Percentiles rank a stretch among this genome's conserved stretches.
Conservation (phyloP, 2,888 invertebrate genomes). For the Baronia brevicornis region DNA sequence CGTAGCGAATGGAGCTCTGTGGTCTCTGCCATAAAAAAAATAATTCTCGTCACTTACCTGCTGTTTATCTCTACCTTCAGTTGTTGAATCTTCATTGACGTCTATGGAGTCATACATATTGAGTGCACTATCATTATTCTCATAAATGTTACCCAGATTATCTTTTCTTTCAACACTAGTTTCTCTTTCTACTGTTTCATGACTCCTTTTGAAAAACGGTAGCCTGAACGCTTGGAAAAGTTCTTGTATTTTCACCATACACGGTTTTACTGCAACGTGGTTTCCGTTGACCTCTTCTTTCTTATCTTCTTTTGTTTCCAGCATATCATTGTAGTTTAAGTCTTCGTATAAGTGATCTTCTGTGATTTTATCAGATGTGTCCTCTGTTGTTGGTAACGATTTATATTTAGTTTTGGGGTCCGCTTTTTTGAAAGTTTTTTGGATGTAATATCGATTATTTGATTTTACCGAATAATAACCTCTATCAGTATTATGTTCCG, state of each 20-base stretch:
- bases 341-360: slow-evolving; percentile 69
- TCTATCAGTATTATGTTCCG: slow-evolving; percentile 45
- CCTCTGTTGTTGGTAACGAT: slow-evolving; percentile 44
- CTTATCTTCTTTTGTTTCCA: slow-evolving; percentile 25
- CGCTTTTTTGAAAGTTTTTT: slow-evolving; percentile 39
- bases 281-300: slow-evolving; percentile 15
- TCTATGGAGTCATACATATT: slow-evolving; percentile 65
- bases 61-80: slow-evolving; percentile 15
- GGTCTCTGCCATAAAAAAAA: too few species aligned
- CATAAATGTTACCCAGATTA: slow-evolving; percentile 37
- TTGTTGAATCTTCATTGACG: slow-evolving; percentile 25
- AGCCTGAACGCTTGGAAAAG: slow-evolving; percentile 54
- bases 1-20: too few species aligned
- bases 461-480: slow-evolving; percentile 62
- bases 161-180: slow-evolving; percentile 10
- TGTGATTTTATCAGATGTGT: slow-evolving; percentile 35
- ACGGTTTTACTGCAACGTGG: slow-evolving; percentile 33
- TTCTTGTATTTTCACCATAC: slow-evolving; percentile 57
- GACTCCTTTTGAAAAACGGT: slow-evolving; percentile 52
- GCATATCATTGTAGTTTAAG: slow-evolving; percentile 50
- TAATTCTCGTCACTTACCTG: slow-evolving; percentile 23
- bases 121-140: slow-evolving; percentile 42
- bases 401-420: slow-evolving; percentile 51
- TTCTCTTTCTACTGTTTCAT: slow-evolving; percentile 27
- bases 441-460: slow-evolving; percentile 40